These are phyloP conservation scores for Podarcis muralis DNA, from an alignment of 2,113 vertebrate genomes.

Conservation along the genomic window DNA sequence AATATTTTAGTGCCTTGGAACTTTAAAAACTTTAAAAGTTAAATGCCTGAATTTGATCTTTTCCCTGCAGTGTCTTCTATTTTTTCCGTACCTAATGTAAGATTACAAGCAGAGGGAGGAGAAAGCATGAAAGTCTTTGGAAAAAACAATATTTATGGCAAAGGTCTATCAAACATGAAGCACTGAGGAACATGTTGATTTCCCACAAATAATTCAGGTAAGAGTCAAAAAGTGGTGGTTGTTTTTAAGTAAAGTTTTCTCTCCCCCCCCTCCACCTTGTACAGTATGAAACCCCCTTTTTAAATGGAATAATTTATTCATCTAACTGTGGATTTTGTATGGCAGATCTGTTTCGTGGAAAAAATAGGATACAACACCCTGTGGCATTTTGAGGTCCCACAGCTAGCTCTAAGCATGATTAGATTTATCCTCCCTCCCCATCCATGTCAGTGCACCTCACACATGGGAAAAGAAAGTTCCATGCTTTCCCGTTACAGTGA, in stretches of 20 bases:
- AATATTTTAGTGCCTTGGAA: not conserved
- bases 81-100: conserved; percentile 91
- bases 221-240: conserved; percentile 29
- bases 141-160: conserved; percentile 88
- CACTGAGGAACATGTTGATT: conserved; percentile 78
- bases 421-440: too few species aligned
- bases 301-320: not conserved
- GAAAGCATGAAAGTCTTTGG: conserved; percentile 90
- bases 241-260: not conserved
- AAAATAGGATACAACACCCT: not conserved
- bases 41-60: conserved; percentile 41
- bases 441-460: not conserved
- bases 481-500: not conserved
- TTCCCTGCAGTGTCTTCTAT: conserved; percentile 90
- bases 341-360: not conserved
- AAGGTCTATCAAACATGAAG: conserved; percentile 88
- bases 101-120: conserved; percentile 89
- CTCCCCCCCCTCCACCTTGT: too few species aligned
- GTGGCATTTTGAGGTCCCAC: not conserved
- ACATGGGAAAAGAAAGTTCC: not conserved
- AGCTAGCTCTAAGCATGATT: not conserved
- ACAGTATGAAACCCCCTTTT: not conserved
- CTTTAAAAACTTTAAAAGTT: not conserved
- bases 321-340: not conserved
- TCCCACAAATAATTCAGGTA: conserved; percentile 73